Evolutionary conservation across 1,140 invertebrate genomes (phyloP).

Genomic region (Euwallacea similis): DNA sequence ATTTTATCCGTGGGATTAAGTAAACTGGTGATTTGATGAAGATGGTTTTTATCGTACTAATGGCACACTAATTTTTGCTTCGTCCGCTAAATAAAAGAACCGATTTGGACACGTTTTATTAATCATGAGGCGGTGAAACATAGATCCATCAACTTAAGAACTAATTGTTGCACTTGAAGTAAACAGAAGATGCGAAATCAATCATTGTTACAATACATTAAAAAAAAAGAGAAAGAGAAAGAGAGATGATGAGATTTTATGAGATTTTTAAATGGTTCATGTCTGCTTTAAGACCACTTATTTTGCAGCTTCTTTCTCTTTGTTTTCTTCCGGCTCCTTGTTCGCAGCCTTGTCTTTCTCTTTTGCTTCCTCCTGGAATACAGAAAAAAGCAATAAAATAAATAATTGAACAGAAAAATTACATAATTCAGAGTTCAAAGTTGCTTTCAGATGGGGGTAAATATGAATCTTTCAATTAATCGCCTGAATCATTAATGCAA

Average conservation of each 20-base stretch:
- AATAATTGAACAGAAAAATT: too few species aligned
- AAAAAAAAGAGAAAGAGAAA: conserved; percentile 35
- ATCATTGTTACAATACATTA: conserved; percentile 26
- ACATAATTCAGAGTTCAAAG: too few species aligned
- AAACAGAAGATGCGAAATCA: conserved; percentile 33
- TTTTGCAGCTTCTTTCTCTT: conserved; percentile 67
- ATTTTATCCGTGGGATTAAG: conserved; percentile 18
- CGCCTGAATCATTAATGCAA: too few species aligned
- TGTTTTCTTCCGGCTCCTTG: conserved; percentile 70
- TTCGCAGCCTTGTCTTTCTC: conserved; percentile 68
- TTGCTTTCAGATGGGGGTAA: too few species aligned
- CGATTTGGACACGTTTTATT: not conserved
- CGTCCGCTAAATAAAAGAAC: not conserved
- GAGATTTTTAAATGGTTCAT: not conserved
- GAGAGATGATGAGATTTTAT: conserved; percentile 25
- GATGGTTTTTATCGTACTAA: conserved; percentile 18
- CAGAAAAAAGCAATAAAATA: too few species aligned
- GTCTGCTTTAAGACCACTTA: conserved; percentile 48
- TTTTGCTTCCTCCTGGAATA: conserved; percentile 62
- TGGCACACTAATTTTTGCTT: conserved; percentile 21
- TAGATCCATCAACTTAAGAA: conserved; percentile 41
- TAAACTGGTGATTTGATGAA: not conserved
- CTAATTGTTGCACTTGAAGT: conserved; percentile 49
- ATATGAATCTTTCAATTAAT: too few species aligned
- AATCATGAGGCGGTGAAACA: not conserved